Conservation (phyloP, 2,113 vertebrate genomes). For the Ailuropoda melanoleuca region DNA sequence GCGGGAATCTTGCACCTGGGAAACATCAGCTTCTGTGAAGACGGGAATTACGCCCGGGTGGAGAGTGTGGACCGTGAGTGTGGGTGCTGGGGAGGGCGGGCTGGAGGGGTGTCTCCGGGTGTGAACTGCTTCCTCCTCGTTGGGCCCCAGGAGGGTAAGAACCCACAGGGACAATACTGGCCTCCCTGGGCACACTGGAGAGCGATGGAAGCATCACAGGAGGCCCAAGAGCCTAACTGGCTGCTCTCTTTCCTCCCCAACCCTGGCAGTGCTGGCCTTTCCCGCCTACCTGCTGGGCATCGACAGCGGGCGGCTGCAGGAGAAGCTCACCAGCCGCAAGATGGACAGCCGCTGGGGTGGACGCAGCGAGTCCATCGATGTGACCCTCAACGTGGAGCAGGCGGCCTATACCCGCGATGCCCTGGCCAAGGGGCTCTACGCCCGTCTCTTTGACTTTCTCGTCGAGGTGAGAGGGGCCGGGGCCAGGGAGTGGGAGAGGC, state of each 20-base stretch:
- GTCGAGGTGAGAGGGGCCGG: conserved; percentile 89
- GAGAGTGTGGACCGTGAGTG: conserved; percentile 94
- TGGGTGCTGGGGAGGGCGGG: accelerated
- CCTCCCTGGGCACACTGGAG: not conserved
- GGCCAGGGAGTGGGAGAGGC: accelerated
- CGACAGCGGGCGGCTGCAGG: conserved; percentile 89
- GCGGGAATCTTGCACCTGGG: conserved; percentile 96
- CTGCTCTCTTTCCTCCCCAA: not conserved
- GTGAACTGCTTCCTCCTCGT: not conserved
- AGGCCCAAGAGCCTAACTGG: not conserved
- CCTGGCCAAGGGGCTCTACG: conserved; percentile 94
- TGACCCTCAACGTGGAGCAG: conserved; percentile 96
- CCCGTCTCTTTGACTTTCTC: conserved; percentile 94
- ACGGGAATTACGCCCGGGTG: conserved; percentile 95
- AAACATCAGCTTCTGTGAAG: conserved; percentile 94
- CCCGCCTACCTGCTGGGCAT: conserved; percentile 96
- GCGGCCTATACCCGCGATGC: conserved; percentile 94
- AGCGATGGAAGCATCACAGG: not conserved
- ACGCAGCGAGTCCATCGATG: conserved; percentile 93
- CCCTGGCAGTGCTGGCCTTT: conserved; percentile 90
- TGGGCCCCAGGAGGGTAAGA: not conserved
- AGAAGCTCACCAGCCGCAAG: conserved; percentile 96
- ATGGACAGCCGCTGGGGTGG: conserved; percentile 98
- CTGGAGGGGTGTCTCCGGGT: accelerated
- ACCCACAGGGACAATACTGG: accelerated